Evolutionary conservation across 1,140 invertebrate species (phyloP).

Genomic region (Planococcus citri): DNA sequence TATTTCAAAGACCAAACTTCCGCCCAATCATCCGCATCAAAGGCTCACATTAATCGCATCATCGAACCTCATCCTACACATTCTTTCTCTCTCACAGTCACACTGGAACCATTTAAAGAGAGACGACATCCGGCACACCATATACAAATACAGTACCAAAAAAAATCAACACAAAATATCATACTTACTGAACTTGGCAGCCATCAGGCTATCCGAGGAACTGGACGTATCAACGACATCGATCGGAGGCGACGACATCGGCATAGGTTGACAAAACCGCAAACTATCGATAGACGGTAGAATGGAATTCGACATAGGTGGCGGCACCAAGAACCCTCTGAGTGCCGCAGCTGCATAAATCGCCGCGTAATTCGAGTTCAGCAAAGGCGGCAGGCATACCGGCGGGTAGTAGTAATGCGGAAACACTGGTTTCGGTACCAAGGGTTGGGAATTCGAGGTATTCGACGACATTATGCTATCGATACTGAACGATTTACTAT

Average conservation of each 20-base stretch:
- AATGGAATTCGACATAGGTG: constrained; percentile 17
- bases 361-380: constrained; percentile 25
- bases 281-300: constrained; percentile 10
- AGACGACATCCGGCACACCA: too few species aligned
- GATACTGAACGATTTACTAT: constrained; percentile 28
- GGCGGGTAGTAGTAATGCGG: constrained; percentile 26
- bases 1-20: too few species aligned
- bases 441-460: constrained; percentile 13
- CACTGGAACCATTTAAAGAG: too few species aligned
- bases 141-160: too few species aligned
- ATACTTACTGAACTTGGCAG: constrained; percentile 10
- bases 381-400: constrained; percentile 26
- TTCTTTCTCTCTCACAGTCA: too few species aligned
- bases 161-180: too few species aligned
- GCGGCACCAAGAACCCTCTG: constrained; percentile 25
- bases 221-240: constrained; percentile 12
- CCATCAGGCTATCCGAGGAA: constrained; percentile 3
- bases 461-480: constrained; percentile 28
- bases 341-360: constrained; percentile 28
- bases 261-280: neutral
- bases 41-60: too few species aligned
- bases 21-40: too few species aligned
- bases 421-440: constrained; percentile 4
- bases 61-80: too few species aligned
- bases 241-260: neutral